Evolutionary conservation across 2,888 invertebrate genomes (phyloP).

Genomic region (Camponotus fellah): DNA sequence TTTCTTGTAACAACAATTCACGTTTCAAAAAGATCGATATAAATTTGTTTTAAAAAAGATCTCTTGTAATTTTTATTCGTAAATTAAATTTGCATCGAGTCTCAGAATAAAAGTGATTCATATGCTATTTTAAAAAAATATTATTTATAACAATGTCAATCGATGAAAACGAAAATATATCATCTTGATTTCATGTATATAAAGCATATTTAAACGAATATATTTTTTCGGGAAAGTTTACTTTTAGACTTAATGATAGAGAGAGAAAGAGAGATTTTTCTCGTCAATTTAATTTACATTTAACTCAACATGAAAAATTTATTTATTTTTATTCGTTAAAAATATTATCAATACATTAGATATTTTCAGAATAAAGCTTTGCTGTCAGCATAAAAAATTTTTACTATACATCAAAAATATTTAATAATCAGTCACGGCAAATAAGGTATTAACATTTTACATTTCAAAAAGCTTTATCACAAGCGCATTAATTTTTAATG

Average conservation of each 20-base stretch:
- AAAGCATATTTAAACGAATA: background rate
- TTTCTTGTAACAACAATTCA: background rate
- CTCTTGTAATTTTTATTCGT: background rate
- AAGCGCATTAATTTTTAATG: conserved; percentile 30
- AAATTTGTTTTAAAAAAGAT: background rate
- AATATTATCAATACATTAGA: conserved; percentile 2
- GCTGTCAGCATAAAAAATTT: conserved; percentile 13
- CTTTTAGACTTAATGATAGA: conserved; percentile 12
- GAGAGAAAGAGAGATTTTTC: background rate
- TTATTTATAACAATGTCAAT: background rate
- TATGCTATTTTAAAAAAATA: background rate
- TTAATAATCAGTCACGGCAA: background rate
- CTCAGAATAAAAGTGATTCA: background rate
- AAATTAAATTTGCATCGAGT: background rate
- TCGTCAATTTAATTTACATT: conserved; percentile 14
- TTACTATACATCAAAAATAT: conserved; percentile 20
- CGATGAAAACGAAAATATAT: background rate
- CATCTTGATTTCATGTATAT: background rate
- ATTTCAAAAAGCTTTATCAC: conserved; percentile 23
- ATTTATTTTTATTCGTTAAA: background rate
- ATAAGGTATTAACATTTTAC: conserved; percentile 33
- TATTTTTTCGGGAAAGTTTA: background rate
- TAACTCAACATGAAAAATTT: background rate
- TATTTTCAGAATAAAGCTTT: conserved; percentile 7
- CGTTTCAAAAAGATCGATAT: background rate